phyloP scores from a whole-genome alignment of 2,797 vertebrate genomes.

The Gymnothorax reevesii region DNA sequence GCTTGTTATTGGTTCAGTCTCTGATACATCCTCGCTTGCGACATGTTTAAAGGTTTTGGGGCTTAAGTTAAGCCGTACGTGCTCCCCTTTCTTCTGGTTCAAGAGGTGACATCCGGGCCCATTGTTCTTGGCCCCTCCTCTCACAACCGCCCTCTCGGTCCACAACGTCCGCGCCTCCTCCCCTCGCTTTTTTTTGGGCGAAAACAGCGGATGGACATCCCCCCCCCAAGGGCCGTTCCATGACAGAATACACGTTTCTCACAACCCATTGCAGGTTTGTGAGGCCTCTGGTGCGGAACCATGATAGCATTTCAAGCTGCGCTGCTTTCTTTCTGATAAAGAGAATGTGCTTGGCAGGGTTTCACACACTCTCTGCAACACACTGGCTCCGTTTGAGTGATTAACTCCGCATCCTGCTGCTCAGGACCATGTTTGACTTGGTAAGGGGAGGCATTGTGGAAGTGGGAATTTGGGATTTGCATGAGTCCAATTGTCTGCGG shows the following conservation, averaged over 20 bases:
- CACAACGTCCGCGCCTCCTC: slow-evolving; percentile 29
- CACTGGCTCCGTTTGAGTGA: slow-evolving; percentile 47
- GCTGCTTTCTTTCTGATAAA: slow-evolving; percentile 41
- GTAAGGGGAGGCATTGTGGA: slow-evolving; percentile 47
- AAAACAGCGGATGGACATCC: slow-evolving; percentile 51
- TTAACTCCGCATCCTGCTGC: slow-evolving; percentile 52
- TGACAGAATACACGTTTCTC: background rate
- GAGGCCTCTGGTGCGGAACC: slow-evolving; percentile 23
- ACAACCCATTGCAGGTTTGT: background rate
- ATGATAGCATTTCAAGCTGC: slow-evolving; percentile 57
- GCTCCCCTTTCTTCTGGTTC: slow-evolving; percentile 24
- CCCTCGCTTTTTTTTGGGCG: slow-evolving; percentile 54
- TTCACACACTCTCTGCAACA: slow-evolving; percentile 39
- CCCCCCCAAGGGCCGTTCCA: background rate
- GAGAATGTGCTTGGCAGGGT: slow-evolving; percentile 43
- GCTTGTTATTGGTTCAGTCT: slow-evolving; percentile 35
- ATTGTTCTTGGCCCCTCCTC: slow-evolving; percentile 64
- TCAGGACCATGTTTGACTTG: slow-evolving; percentile 52
- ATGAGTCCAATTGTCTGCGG: slow-evolving; percentile 49
- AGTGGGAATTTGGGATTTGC: slow-evolving; percentile 41
- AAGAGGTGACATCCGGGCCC: slow-evolving; percentile 54
- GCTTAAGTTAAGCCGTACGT: slow-evolving; percentile 42
- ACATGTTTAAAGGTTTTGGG: slow-evolving; percentile 22
- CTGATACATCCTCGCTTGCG: slow-evolving; percentile 40
- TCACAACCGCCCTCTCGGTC: background rate